Evolutionary conservation across 1,140 invertebrate genomes (phyloP), one percentile per base, ranked within the genome.

Genomic region (Bombus polaris): DNA sequence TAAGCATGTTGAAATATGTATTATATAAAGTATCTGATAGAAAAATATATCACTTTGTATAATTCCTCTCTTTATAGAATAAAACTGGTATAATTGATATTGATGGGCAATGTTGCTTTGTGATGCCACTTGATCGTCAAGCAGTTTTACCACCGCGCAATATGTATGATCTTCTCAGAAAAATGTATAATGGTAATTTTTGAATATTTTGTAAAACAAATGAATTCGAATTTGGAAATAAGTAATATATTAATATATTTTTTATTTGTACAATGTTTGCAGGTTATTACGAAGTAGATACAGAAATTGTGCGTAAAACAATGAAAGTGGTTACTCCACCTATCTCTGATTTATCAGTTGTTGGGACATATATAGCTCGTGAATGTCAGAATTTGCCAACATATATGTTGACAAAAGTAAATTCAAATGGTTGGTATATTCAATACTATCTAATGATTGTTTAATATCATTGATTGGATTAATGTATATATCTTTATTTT

Each of bases 71-170:
- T 18, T 77, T 94, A 25, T 83, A 96, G 96, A 98, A 98, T 93
- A 97, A 97, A 89, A 98, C 98, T 83, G 97, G 97, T 88, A 99
- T 99, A 87, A 97, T 99, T 86, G 98, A 99, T 95, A 95, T 96
- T 22, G 97, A 97, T 75, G 96, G 96, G 39, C 93, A 95, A 72
- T 96, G 97, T 32, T 99, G 98, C 95, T 99, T 98, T 94, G 96
- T 98, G 5, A 98, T 99, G 98, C 97, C 98, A 15, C 95, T 99
- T 85, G 97, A 99, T 95, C 96, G 97, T 65, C 96, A 96, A 62
- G 95, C 96, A 78, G 97, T 98, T 81, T 95, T 98, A 90, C 97
- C 97, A 9, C 98, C 98, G 10, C 96, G 96, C 79, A 97, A 96
- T 81, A 96, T 99, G 87, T 96, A 97, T 89, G 97, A 98, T 95